Conservation (phyloP, 2,113 vertebrate genomes). For the Campylomormyrus numenius region DNA sequence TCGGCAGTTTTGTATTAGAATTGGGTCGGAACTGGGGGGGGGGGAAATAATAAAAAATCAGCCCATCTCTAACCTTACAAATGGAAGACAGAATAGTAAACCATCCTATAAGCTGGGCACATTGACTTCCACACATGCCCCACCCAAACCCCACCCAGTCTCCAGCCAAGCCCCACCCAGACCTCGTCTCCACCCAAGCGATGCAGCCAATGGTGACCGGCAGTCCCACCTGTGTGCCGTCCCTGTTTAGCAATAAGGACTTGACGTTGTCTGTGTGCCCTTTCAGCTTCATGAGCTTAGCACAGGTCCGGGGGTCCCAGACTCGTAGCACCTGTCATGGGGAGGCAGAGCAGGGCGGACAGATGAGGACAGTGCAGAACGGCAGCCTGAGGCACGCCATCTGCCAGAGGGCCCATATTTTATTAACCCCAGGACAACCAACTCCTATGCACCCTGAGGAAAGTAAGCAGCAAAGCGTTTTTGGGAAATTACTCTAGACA, state of each 20-base stretch:
- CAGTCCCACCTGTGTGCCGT: slow-evolving; percentile 82
- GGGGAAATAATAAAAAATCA: too few relatives aligned
- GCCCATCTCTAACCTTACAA: background rate
- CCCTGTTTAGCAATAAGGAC: slow-evolving; percentile 85
- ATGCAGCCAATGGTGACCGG: background rate
- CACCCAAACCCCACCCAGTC: background rate
- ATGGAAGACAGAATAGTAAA: background rate
- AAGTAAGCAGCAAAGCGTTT: background rate
- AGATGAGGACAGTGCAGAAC: background rate
- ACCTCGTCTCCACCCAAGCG: background rate
- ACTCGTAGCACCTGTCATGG: slow-evolving; percentile 79
- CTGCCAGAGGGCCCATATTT: background rate
- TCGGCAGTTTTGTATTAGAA: too few relatives aligned
- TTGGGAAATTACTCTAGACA: background rate
- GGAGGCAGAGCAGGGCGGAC: background rate
- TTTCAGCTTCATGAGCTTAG: slow-evolving; percentile 97
- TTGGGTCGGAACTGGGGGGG: too few relatives aligned
- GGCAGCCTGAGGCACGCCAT: background rate
- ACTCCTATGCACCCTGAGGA: background rate
- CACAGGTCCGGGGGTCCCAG: slow-evolving; percentile 95
- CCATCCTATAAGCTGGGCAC: background rate
- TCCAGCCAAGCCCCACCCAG: background rate
- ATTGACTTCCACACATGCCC: background rate
- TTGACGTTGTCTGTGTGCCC: slow-evolving; percentile 97
- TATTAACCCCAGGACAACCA: background rate